Evolutionary conservation across 2,113 vertebrate species (phyloP), one percentile per base, ranked within the genome.

Genomic region (Nicator chloris): DNA sequence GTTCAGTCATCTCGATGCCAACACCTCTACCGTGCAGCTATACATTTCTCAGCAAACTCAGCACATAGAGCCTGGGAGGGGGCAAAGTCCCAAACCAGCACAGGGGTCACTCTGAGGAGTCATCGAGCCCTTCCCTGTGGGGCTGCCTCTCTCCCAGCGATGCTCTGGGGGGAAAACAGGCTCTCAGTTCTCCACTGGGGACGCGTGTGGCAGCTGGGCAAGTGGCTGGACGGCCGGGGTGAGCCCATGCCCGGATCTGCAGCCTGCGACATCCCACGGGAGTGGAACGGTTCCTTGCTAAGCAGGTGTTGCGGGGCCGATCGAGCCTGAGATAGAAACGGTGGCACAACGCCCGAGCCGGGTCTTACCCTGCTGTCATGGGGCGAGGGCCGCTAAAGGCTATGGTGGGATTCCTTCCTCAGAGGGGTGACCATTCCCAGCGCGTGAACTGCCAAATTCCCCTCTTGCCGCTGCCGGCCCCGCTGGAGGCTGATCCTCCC

Each of bases 401-500:
- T 89, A 33, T 1, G 40, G 19, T 57, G 68, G 80, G 31, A 11
- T 66, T 71, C 24, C 5, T 44, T 45, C 10, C 35, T 4, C 0
- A 9, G 8, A 61, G 59, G 49, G 37, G 11, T 39, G 53, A 6
- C 2, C 22, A 33, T 27, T 39, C 39, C 1, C 8, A 40, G 19
- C 0, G 0, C 2, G 0, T 6, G 57, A 20, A 4, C 27, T 42
- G 44, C 35, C 54, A 4, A 17, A 57, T 63, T 47, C 10, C 27
- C 15, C 21, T 21, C 21, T 10, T 10, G 19, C 7, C 30, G 14
- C n/a, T 28, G 37, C 7, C 30, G 20, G 66, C 50, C 39, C 53
- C 50, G 2, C n/a, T n/a, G n/a, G n/a, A n/a, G n/a, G 77, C 68
- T 51, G 68, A 65, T 24, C 51, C 50, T 51, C 4, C 31, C 39